Evolutionary conservation across 2,888 invertebrate species (phyloP), one percentile per base, ranked within the genome.

Genomic region (Euzetes globulus): DNA sequence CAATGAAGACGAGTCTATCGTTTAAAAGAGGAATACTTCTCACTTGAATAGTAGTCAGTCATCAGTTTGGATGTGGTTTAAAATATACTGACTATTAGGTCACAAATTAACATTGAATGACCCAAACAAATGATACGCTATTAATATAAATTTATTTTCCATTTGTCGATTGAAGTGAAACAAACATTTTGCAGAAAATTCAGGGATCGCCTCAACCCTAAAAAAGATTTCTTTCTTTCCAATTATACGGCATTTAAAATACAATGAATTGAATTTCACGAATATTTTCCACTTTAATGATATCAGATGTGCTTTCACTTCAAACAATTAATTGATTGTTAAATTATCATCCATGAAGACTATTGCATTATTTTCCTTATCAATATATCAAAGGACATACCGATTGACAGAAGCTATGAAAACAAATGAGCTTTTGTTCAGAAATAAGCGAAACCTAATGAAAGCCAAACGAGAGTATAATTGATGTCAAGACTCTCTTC

Each of bases 401-500:
- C 3, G 47, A 11, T 41, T 41, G n/a, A 4, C 52, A 19, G 5
- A 52, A 19, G 3, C 4, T 27, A 60, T 60, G 60, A 60, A 60
- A 60, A 60, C 29, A 60, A 60, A 60, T 60, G 29, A 60, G 60
- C 15, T 27, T 27, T 33, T 29, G 60, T 60, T 52, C 27, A 9
- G 17, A 27, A 60, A 9, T 1, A 60, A 60, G 60, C 29, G 60
- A 27, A 29, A 60, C 33, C 33, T 15, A 60, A 60, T 60, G 29
- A 60, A 33, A 27, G 60, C 11, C 45, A 11, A 45, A 60, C 17
- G 27, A 52, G 52, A 52, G 60, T 33, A 29, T 52, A 52, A 52
- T 52, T 60, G 33, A 29, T 33, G 27, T 60, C 60, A 60, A 60
- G 60, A 60, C 29, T 60, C 58, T 60, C 52, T 52, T 22, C n/a